A percentile compares a stretch with the other conserved stretches of the same genome.
These are phyloP conservation scores for Anarhynchus alexandrinus DNA, from an alignment of 2,113 vertebrate species.

Conservation along the genomic window DNA sequence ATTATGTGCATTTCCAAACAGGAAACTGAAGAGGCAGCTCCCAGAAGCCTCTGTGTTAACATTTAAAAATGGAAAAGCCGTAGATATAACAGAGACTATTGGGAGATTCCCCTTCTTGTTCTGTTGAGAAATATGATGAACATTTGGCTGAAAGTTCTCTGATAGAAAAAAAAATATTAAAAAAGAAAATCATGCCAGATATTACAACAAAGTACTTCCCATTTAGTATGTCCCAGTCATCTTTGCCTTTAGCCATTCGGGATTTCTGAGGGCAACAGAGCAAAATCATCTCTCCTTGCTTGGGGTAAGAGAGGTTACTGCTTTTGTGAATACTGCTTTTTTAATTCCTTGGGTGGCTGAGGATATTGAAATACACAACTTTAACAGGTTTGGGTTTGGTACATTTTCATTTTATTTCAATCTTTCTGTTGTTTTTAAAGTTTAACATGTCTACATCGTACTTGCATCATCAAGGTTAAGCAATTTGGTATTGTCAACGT, in stretches of 20 bases:
- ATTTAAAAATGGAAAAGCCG: background rate
- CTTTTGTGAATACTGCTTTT: background rate
- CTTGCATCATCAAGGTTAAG: background rate
- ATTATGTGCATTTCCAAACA: slow-evolving; percentile 31
- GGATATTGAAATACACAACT: background rate
- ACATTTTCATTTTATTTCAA: background rate
- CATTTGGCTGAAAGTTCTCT: background rate
- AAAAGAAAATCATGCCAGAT: background rate
- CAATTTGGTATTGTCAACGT: background rate
- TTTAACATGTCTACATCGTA: background rate
- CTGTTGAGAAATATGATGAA: background rate
- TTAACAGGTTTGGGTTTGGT: background rate
- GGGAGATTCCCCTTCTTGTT: background rate
- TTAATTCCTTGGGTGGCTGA: background rate
- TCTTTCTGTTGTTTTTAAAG: background rate
- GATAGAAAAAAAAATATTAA: background rate
- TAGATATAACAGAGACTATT: background rate
- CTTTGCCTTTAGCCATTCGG: background rate
- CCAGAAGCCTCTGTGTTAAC: background rate
- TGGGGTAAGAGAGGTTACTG: background rate
- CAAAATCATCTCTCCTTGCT: background rate
- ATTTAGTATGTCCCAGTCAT: background rate
- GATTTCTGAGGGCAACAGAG: background rate
- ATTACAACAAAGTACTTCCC: background rate
- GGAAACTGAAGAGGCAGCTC: background rate